Percentiles rank a stretch among this genome's conserved stretches.
Evolutionary conservation across 2,113 vertebrate species (phyloP).

Genomic region (Mohoua ochrocephala): DNA sequence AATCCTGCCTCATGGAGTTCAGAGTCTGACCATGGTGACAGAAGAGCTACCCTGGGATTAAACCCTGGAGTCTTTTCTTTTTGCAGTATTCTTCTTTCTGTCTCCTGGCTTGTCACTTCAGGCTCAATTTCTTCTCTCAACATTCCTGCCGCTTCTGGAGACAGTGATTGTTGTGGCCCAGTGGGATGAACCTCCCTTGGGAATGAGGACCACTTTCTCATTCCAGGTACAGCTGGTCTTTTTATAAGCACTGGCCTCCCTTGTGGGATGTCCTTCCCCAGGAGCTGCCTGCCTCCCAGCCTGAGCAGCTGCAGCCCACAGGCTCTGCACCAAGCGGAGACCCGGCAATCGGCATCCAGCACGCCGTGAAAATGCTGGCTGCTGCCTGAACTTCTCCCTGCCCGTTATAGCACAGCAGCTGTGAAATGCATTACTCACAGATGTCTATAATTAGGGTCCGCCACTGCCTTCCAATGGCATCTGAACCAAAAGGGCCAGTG

Average conservation of each 20-base stretch:
- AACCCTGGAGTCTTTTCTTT: not conserved
- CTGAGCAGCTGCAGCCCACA: not conserved
- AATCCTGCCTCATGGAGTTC: not conserved
- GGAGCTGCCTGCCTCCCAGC: not conserved
- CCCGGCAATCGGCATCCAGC: rapidly evolving
- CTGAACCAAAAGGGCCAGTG: not conserved
- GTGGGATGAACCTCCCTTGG: not conserved
- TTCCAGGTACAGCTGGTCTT: not conserved
- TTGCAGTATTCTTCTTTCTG: not conserved
- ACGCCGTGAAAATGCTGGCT: not conserved
- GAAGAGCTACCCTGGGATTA: not conserved
- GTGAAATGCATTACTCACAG: not conserved
- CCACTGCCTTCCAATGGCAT: not conserved
- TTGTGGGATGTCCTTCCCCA: not conserved
- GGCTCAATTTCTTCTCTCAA: not conserved
- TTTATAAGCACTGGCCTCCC: not conserved
- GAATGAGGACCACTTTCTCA: not conserved
- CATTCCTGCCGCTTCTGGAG: not conserved
- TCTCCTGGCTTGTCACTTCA: not conserved
- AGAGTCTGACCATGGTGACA: not conserved
- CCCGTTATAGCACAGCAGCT: conserved; percentile 6
- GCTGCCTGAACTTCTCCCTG: not conserved
- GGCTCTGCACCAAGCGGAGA: not conserved
- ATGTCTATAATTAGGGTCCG: conserved; percentile 6
- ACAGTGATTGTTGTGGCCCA: not conserved